Evolutionary conservation across 2,797 vertebrate genomes (phyloP).

Genomic region (Thalassophryne amazonica): DNA sequence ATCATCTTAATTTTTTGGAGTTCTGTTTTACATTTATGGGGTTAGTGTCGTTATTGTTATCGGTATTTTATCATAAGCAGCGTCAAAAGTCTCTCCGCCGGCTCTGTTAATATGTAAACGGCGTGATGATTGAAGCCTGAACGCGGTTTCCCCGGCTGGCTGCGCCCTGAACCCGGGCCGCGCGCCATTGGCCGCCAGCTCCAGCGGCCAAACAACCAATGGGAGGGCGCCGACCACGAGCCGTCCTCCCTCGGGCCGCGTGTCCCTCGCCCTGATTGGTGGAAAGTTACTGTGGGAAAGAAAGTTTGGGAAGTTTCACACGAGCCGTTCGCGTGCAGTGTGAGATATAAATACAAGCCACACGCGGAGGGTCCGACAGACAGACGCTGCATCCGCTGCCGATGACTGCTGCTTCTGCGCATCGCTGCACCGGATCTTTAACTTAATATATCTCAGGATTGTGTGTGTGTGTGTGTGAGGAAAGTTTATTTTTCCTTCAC

Average conservation of each 20-base stretch:
- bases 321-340: slow-evolving; percentile 98
- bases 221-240: slow-evolving; percentile 94
- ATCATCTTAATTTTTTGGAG: too few species aligned
- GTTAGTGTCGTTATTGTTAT: too few species aligned
- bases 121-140: slow-evolving; percentile 82
- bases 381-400: slow-evolving; percentile 63
- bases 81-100: slow-evolving; percentile 15
- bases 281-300: slow-evolving; percentile 99
- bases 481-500: too few species aligned
- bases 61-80: background rate
- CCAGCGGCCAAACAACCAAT: slow-evolving; percentile 88
- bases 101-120: slow-evolving; percentile 79
- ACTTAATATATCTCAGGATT: slow-evolving; percentile 60
- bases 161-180: slow-evolving; percentile 82
- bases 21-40: background rate
- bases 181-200: slow-evolving; percentile 88
- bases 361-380: slow-evolving; percentile 67
- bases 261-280: slow-evolving; percentile 93
- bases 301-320: slow-evolving; percentile 99
- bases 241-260: slow-evolving; percentile 88
- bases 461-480: slow-evolving; percentile 25
- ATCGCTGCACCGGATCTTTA: slow-evolving; percentile 57
- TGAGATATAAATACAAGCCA: slow-evolving; percentile 92
- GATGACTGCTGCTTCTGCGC: slow-evolving; percentile 45
- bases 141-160: slow-evolving; percentile 80